Conservation (phyloP, 2,797 vertebrate genomes). For the Cynopterus sphinx region DNA sequence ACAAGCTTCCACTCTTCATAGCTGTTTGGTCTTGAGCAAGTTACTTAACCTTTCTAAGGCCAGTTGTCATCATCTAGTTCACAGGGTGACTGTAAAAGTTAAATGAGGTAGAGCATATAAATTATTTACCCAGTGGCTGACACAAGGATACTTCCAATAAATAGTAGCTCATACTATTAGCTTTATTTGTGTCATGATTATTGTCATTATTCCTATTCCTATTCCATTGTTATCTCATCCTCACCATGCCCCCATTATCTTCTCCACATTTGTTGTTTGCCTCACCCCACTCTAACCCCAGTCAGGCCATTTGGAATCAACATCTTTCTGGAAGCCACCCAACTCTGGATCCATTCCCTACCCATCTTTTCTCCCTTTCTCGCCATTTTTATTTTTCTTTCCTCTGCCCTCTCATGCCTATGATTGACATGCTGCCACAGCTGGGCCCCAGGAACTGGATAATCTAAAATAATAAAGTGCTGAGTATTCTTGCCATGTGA, state of each 20-base stretch:
- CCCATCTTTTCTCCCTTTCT: not conserved
- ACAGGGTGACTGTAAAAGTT: not conserved
- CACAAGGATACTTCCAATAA: not conserved
- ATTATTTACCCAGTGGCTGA: not conserved
- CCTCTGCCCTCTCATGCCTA: not conserved
- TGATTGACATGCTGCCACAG: accelerated
- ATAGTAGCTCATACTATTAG: not conserved
- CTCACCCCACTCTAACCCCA: not conserved
- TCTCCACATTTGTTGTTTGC: not conserved
- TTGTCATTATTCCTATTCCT: not conserved
- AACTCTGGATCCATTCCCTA: not conserved
- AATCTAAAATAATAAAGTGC: not conserved
- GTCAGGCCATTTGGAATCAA: not conserved
- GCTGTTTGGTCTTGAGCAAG: not conserved
- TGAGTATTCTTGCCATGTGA: not conserved
- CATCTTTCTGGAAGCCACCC: not conserved
- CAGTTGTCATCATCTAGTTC: not conserved
- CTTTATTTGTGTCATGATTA: not conserved
- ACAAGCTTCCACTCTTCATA: not conserved
- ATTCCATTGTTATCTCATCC: not conserved
- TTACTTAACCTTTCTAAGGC: not conserved
- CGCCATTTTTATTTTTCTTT: not conserved
- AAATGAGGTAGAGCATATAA: not conserved
- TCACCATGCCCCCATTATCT: not conserved
- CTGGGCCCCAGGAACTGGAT: not conserved